Base-by-base conservation (phyloP, 2,113 vertebrate genomes). In the Proteles cristata region DNA sequence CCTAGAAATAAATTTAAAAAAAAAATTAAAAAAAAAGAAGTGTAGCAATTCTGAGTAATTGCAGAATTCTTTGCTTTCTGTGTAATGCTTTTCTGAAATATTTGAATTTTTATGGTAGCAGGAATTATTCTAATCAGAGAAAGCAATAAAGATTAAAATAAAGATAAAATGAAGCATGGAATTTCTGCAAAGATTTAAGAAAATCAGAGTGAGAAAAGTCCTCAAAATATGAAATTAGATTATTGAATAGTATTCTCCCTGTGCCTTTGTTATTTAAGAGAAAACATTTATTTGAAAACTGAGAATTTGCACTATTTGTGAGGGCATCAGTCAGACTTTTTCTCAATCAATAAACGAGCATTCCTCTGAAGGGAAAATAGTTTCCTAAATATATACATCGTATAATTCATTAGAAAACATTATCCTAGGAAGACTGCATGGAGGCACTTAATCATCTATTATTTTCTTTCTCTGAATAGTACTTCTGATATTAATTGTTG, bases 321-420 rank as follows among this genome's bases (percentile, higher is more conserved):
- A 28, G 58, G 21, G 2, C 19, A 76, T 66, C 50, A 84, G 76
- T 94, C 48, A 90, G 45, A 92, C 71, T 96, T 87, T 88, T 89
- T 61, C 28, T 21, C 33, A 63, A 28, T 55, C 87, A 68, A 63
- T 79, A 74, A 68, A 94, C 45, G 48, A 94, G 11, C 33, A 65
- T 87, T 95, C 39, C n/a, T 97, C 45, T 19, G 58, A 63, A 84
- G 28, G 26, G 45, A 96, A 97, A 92, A 83, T 63, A 39, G 21
- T 87, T 96, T 92, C 58, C 77, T 95, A 93, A 96, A 66, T 45
- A 77, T 89, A 86, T 76, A 79, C 15, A 31, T 89, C 48, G 88
- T 76, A 35, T 58, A 79, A 96, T 90, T 96, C 92, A 92, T 88
- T 92, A 92, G 92, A 93, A 97, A 98, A 85, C 39, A 48, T 76